phyloP scores from a whole-genome alignment of 1,140 invertebrate genomes.

The Trachelipus rathkii region DNA sequence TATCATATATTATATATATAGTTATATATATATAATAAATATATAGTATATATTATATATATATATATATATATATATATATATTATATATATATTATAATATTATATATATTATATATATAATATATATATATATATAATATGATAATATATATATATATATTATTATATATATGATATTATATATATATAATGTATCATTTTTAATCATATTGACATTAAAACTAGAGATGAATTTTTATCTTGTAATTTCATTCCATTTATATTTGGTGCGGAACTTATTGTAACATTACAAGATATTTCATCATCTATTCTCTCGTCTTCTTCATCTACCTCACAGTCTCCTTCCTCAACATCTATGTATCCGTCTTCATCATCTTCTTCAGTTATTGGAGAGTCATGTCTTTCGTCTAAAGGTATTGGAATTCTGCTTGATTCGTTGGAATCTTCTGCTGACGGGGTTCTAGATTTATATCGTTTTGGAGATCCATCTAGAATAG shows the following conservation, averaged over 20 bases:
- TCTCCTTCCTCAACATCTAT: conserved; percentile 44
- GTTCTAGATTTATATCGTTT: conserved; percentile 31
- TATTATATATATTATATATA: no score
- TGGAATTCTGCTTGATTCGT: background rate
- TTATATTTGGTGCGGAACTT: conserved; percentile 29
- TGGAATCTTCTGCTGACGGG: conserved; percentile 4
- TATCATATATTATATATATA: no score
- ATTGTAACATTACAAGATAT: conserved; percentile 43
- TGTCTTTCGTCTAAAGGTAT: conserved; percentile 11
- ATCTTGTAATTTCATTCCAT: conserved; percentile 34
- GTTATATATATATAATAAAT: no score
- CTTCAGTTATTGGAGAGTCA: conserved; percentile 23
- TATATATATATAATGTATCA: no score
- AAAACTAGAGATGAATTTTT: background rate
- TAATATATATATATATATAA: no score
- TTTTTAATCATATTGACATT: conserved; percentile 12
- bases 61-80: no score
- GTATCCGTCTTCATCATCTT: conserved; percentile 44
- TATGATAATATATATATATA: no score
- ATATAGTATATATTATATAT: no score
- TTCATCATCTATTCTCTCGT: conserved; percentile 37
- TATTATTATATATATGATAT: no score
- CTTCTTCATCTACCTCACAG: conserved; percentile 40
- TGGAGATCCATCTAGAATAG: conserved; percentile 49
- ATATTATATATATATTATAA: no score